Evolutionary conservation across 2,797 vertebrate species (phyloP).

Genomic region (Gambusia yucatana): DNA sequence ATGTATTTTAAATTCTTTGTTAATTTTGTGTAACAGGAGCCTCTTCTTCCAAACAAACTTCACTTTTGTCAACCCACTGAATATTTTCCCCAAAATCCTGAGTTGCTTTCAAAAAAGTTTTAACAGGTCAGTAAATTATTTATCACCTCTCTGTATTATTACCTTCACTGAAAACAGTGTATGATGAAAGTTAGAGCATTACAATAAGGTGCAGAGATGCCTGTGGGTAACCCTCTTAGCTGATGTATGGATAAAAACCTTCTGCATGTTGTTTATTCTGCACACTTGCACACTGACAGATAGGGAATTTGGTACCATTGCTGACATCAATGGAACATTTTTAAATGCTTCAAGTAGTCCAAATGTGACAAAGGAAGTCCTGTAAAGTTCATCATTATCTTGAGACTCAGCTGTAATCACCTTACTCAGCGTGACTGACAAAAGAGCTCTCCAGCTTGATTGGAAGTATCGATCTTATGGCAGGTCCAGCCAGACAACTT

Average conservation of each 20-base stretch:
- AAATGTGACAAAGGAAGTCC: slow-evolving; percentile 85
- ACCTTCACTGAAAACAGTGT: neutral
- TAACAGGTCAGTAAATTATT: neutral
- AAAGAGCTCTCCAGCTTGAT: slow-evolving; percentile 90
- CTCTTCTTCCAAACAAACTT: neutral
- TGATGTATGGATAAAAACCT: slow-evolving; percentile 17
- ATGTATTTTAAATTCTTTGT: neutral
- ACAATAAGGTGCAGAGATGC: neutral
- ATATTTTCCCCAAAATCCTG: neutral
- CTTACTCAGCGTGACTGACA: slow-evolving; percentile 93
- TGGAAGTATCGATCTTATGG: slow-evolving; percentile 94
- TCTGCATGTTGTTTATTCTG: slow-evolving; percentile 31
- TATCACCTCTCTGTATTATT: neutral
- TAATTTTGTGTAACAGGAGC: neutral
- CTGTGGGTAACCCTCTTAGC: neutral
- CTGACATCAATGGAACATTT: slow-evolving; percentile 63
- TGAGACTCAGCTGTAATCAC: slow-evolving; percentile 98
- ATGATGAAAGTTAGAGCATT: neutral
- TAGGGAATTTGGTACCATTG: slow-evolving; percentile 26
- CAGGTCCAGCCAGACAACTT: slow-evolving; percentile 85
- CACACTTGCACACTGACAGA: slow-evolving; percentile 28
- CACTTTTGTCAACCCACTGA: neutral
- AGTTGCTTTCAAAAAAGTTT: neutral
- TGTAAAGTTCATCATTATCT: slow-evolving; percentile 92
- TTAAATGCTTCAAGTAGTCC: slow-evolving; percentile 83